Conservation (phyloP, 2,888 invertebrate species). For the Fabriciana adippe region DNA sequence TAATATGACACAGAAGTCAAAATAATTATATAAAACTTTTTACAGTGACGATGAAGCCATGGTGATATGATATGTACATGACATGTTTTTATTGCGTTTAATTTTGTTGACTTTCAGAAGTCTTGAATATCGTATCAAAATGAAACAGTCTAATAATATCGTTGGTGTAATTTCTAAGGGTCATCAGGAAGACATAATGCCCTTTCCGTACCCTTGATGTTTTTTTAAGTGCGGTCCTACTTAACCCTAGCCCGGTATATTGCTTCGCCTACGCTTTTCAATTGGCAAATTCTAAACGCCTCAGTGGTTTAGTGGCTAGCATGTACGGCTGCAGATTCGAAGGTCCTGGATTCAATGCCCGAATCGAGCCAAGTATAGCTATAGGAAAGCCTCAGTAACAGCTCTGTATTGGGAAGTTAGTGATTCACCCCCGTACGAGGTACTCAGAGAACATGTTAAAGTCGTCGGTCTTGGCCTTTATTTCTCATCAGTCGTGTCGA, state of each 20-base stretch:
- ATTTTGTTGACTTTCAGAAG: not conserved
- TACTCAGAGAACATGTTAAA: too few relatives aligned
- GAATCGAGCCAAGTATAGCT: too few relatives aligned
- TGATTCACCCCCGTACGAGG: too few relatives aligned
- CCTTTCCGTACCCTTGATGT: slow-evolving; percentile 80
- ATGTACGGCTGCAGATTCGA: not conserved
- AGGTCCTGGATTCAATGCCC: not conserved
- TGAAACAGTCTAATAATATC: slow-evolving; percentile 40
- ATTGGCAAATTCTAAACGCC: not conserved
- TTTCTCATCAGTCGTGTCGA: too few relatives aligned
- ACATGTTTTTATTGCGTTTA: not conserved
- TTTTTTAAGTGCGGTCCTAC: slow-evolving; percentile 80
- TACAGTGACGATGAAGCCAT: too few relatives aligned
- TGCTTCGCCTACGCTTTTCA: slow-evolving; percentile 7
- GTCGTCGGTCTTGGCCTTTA: too few relatives aligned
- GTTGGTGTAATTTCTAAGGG: slow-evolving; percentile 70
- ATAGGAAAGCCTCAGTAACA: too few relatives aligned
- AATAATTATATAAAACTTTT: too few relatives aligned
- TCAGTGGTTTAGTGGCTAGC: not conserved
- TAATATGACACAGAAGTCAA: too few relatives aligned
- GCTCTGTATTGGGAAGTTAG: too few relatives aligned
- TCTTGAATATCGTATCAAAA: slow-evolving; percentile 2
- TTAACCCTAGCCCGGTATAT: slow-evolving; percentile 60
- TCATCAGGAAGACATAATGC: slow-evolving; percentile 60
- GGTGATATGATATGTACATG: too few relatives aligned